Evolutionary conservation across 2,113 vertebrate genomes (phyloP).

Genomic region (Ariopsis seemanni): DNA sequence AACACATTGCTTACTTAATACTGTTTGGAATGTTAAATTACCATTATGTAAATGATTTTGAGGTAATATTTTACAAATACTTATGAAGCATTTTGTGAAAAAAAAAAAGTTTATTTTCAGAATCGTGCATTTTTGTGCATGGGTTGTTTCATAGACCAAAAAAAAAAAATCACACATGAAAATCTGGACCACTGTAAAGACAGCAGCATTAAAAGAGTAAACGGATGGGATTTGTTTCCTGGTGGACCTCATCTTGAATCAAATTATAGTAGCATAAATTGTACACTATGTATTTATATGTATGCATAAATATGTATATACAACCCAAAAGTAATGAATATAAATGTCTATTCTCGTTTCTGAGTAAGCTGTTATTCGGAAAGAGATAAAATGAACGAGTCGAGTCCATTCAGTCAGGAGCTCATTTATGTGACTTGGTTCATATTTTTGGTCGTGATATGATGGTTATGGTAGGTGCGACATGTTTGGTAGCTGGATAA

Average conservation of each 20-base stretch:
- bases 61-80: background rate
- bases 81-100: background rate
- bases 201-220: background rate
- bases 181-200: background rate
- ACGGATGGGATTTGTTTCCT: background rate
- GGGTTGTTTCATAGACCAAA: background rate
- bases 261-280: constrained; percentile 32
- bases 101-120: background rate
- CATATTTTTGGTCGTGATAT: background rate
- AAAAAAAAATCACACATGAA: background rate
- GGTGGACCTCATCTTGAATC: background rate
- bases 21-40: background rate
- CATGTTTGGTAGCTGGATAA: background rate
- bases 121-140: background rate
- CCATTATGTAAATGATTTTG: background rate
- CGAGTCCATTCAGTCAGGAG: background rate
- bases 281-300: constrained; percentile 53
- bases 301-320: constrained; percentile 54
- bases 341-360: constrained; percentile 23
- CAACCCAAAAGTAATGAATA: constrained; percentile 43
- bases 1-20: background rate
- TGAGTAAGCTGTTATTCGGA: constrained; percentile 17
- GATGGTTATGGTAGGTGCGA: background rate
- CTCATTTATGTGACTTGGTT: background rate
- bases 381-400: background rate